Evolutionary conservation across 2,888 invertebrate species (phyloP).

Genomic region (Trichogramma dendrolimi): DNA sequence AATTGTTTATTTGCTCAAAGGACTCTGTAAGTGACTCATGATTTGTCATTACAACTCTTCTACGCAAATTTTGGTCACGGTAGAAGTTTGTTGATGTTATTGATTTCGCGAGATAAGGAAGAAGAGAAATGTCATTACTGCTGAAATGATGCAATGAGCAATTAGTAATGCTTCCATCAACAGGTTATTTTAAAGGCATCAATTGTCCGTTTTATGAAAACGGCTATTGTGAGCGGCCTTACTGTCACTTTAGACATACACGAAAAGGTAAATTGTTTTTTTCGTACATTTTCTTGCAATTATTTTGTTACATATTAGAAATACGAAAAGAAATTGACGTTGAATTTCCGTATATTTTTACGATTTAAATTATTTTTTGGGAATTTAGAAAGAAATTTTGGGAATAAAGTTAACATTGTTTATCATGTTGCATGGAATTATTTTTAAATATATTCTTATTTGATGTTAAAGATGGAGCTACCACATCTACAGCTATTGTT

Average conservation of each 20-base stretch:
- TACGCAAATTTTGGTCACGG: too few species aligned
- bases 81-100: not conserved
- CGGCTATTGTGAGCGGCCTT: constrained; percentile 79
- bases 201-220: constrained; percentile 81
- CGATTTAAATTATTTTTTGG: too few species aligned
- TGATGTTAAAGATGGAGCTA: constrained; percentile 34
- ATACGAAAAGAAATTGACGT: too few species aligned
- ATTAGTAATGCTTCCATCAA: constrained; percentile 77
- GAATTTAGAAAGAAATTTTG: not conserved
- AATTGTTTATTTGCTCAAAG: too few species aligned
- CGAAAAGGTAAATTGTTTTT: constrained; percentile 59
- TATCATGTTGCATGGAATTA: not conserved
- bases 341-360: too few species aligned
- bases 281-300: not conserved
- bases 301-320: too few species aligned
- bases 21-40: too few species aligned
- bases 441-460: not conserved
- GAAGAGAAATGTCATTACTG: not conserved
- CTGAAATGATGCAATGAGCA: not conserved
- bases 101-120: not conserved
- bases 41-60: too few species aligned
- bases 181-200: constrained; percentile 82
- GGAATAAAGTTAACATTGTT: not conserved
- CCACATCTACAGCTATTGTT: constrained; percentile 27
- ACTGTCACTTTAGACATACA: constrained; percentile 87